phyloP scores from a whole-genome alignment of 2,797 vertebrate species.

The Cynopterus sphinx region DNA sequence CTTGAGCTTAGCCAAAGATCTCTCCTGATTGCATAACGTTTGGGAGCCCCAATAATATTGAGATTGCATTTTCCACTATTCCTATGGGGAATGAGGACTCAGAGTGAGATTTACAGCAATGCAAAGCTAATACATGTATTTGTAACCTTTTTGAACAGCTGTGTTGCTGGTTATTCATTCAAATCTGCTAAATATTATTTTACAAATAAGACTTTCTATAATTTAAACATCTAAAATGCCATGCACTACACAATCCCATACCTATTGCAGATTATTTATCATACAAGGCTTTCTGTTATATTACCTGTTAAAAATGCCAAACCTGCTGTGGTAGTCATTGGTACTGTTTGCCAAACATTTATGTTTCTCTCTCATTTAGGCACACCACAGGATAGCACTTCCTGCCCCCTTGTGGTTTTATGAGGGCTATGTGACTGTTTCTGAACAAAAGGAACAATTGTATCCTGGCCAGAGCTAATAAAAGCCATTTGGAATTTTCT shows the following conservation, averaged over 20 bases:
- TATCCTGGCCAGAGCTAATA: not conserved
- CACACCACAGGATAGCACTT: not conserved
- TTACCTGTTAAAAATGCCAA: slow-evolving; percentile 35
- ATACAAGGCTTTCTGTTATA: not conserved
- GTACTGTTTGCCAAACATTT: not conserved
- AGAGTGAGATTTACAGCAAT: slow-evolving; percentile 38
- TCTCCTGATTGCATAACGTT: not conserved
- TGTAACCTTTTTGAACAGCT: slow-evolving; percentile 48
- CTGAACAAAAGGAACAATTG: not conserved
- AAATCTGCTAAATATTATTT: slow-evolving; percentile 40
- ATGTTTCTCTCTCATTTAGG: not conserved
- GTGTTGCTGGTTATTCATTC: slow-evolving; percentile 34
- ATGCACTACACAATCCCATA: slow-evolving; percentile 55
- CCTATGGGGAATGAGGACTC: not conserved
- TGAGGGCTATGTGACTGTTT: not conserved
- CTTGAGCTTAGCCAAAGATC: not conserved
- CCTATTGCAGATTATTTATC: not conserved
- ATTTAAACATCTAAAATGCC: slow-evolving; percentile 59
- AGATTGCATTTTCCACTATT: not conserved
- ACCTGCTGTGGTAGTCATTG: not conserved
- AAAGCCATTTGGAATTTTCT: slow-evolving; percentile 54
- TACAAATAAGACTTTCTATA: slow-evolving; percentile 48
- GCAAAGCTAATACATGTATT: slow-evolving; percentile 19
- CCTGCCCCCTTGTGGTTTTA: slow-evolving; percentile 51
- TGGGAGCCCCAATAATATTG: not conserved